Base-by-base conservation (phyloP, 2,888 invertebrate species). In the Sthenelais limicola region DNA sequence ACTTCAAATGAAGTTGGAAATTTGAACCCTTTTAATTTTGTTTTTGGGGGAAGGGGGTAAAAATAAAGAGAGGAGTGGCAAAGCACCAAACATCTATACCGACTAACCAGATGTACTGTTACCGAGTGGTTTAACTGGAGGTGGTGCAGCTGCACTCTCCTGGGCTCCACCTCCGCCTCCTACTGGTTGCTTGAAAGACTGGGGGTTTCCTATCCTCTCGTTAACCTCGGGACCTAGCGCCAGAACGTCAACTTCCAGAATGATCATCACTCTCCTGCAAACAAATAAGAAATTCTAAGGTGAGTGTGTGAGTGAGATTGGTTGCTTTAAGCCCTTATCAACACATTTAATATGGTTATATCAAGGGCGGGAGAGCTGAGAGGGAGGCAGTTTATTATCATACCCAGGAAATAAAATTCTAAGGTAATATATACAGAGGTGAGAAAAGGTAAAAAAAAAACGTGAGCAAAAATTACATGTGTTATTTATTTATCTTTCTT, bases 241-340 rank as follows among this genome's bases (percentile, higher is more conserved):
- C 30, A 96, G 78, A 12, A 96, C 91, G 30, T 92, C 92, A 56
- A 96, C 82, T 73, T 93, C 94, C 74, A 96, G 87, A 68, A 97
- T 92, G 4, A 97, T 93, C 88, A 97, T 91, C 0, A 97, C 94
- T 71, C 93, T 91, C 82, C 95, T 96, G 85, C 24, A 78, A 73
- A 49, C 32, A n/a, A 21, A 7, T 21, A 9, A 9, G 18, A 12
- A 43, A 12, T 9, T 12, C 43, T 12, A 43, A 12, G 9, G 9
- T 43, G 18, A 43, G 43, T 9, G 18, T 18, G 9, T 43, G 12
- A 18, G 43, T 43, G 43, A 43, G 18, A 43, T 43, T 12, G 9
- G 12, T 12, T 12, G 18, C 43, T 12, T 43, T 43, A 12, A 12
- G 43, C 18, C 18, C 18, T 18, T 43, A 12, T 43, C 18, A 43